These are phyloP conservation scores for Xestobium rufovillosum DNA, from an alignment of 2,888 invertebrate species.

Conservation along the genomic window DNA sequence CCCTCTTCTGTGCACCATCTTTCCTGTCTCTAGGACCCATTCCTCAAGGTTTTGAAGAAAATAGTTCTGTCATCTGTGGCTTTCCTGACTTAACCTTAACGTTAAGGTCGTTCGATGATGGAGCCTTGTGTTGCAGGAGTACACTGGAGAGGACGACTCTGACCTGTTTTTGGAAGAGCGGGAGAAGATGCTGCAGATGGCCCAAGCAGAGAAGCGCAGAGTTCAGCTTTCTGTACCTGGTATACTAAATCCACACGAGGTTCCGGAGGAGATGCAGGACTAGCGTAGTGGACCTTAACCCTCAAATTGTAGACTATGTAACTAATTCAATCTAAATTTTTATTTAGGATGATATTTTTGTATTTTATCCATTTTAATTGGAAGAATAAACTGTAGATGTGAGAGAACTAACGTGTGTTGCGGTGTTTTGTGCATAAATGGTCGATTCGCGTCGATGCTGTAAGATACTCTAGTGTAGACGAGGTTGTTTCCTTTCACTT, in stretches of 20 bases:
- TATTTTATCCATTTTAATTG: slow-evolving; percentile 24
- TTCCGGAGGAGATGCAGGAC: slow-evolving; percentile 95
- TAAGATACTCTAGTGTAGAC: too few relatives aligned
- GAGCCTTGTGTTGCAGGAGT: slow-evolving; percentile 92
- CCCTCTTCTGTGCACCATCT: too few relatives aligned
- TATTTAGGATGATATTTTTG: slow-evolving; percentile 38
- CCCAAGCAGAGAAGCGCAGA: slow-evolving; percentile 89
- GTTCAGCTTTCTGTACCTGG: slow-evolving; percentile 93
- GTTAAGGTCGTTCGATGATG: too few relatives aligned
- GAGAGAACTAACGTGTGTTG: slow-evolving; percentile 1
- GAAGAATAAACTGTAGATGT: slow-evolving; percentile 2
- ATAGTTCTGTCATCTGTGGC: too few relatives aligned
- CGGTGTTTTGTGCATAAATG: too few relatives aligned
- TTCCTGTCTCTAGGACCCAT: too few relatives aligned
- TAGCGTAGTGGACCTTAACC: slow-evolving; percentile 37
- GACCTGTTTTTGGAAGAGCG: slow-evolving; percentile 97
- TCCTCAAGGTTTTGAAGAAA: too few relatives aligned
- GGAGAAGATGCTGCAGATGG: slow-evolving; percentile 77
- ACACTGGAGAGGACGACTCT: slow-evolving; percentile 95
- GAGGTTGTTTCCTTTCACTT: too few relatives aligned
- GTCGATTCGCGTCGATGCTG: too few relatives aligned
- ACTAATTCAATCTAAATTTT: slow-evolving; percentile 29
- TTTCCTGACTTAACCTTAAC: too few relatives aligned
- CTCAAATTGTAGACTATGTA: slow-evolving; percentile 24
- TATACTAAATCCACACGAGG: slow-evolving; percentile 90